Evolutionary conservation across 2,797 vertebrate species (phyloP).

Genomic region (Amphiprion clarkii): DNA sequence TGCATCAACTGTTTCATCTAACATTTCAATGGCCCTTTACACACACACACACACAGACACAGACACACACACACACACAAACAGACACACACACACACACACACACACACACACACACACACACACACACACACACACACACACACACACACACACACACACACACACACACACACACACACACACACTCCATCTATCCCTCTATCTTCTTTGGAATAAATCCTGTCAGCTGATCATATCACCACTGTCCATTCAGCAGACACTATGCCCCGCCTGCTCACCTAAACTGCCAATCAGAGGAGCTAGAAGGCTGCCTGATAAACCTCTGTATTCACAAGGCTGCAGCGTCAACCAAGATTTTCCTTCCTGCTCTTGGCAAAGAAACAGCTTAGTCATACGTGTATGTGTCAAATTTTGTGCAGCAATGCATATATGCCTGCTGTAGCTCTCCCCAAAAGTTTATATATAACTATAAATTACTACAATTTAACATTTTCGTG

Average conservation of each 20-base stretch:
- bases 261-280: background rate
- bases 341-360: conserved; percentile 16
- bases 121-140: too few species aligned
- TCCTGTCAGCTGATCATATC: conserved; percentile 45
- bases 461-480: background rate
- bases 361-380: conserved; percentile 4
- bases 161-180: too few species aligned
- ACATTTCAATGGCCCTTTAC: conserved; percentile 1
- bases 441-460: background rate
- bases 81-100: too few species aligned
- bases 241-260: conserved; percentile 32
- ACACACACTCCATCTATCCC: background rate
- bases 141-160: too few species aligned
- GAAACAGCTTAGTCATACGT: conserved; percentile 37
- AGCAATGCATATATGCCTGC: background rate
- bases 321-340: conserved; percentile 2
- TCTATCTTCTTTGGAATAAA: conserved; percentile 30
- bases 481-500: background rate
- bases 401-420: background rate
- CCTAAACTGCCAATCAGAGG: conserved; percentile 27
- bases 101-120: too few species aligned
- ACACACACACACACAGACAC: conserved; percentile 16
- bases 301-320: background rate
- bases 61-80: too few species aligned
- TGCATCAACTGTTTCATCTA: conserved; percentile 16